Base-by-base conservation (phyloP, 92 coral and sea anemone species). In the Porites evermanni region DNA sequence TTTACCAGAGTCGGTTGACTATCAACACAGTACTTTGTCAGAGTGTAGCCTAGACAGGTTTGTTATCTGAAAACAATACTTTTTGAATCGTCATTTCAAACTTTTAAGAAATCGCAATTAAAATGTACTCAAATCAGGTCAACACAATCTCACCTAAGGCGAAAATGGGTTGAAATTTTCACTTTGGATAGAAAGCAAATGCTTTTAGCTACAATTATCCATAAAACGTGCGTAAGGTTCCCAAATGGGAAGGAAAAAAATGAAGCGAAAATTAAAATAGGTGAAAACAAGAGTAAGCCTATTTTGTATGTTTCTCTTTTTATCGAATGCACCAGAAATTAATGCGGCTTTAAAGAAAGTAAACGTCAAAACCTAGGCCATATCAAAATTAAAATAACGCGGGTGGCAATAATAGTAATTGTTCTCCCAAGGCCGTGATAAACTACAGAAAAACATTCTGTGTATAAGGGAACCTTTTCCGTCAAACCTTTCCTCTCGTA, bases 51-150 rank as follows among this genome's bases (percentile, higher is more conserved):
- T 73, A 51, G 86, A 73, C 87, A 74, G 78, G 79, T 63, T 73
- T 74, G 80, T 75, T 83, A 83, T 73, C 87, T 73, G 79, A 83
- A 61, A 74, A 83, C 87, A 83, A 83, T 83, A 83, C 80, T 50
- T 74, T 83, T 72, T 83, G 52, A 63, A 73, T 38, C 64, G 47
- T 52, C 87, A 61, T 74, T 83, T 83, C 87, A 83, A 83, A 74
- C 73, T 60, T 74, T 65, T 64, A 52, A 83, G 87, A 74, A 73
- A 51, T 73, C 64, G 21, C 87, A 83, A 83, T 83, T 74, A 73
- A 74, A 73, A 69, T 53, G 74, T 51, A 63, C 87, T 83, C 73
- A 44, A 82, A 72, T 19, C 58, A 54, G 67, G 87, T 72, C 79
- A 82, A 82, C 87, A 82, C 13, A 9, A 11, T 17, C 60, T 72